Base-by-base conservation (phyloP, 2,888 invertebrate species). In the Pandemis heparana region DNA sequence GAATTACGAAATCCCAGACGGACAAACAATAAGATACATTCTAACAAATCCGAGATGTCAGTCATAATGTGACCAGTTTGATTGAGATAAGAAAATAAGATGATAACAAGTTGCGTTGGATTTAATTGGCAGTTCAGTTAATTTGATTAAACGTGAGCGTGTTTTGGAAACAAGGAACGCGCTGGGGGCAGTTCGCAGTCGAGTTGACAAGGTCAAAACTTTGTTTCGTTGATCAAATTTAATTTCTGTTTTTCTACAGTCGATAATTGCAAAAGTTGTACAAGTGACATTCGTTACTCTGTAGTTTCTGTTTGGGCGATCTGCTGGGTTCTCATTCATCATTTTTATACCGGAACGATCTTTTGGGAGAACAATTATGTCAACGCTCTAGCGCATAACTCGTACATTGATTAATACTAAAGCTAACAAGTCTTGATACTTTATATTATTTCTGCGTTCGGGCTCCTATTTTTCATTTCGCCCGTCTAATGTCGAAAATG, bases 401-500 rank as follows among this genome's bases (percentile, higher is more conserved):
- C 67, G 48, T 61, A 61, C 72, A 56, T 60, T 61, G 69, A 75
- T 77, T 75, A 79, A 79, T 79, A 79, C 75, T 70, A 75, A 48
- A 75, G 75, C 76, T 79, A 77, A 80, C 74, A 70, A 76, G 71
- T 61, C 76, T 70, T 76, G 75, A 81, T 77, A 77, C 77, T 71
- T 77, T 41, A 48, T 62, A 71, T 76, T 73, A 75, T 75, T 74
- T 79, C 81, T 79, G 77, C 78, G 73, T 76, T 77, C 75, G 67
- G 75, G 75, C 78, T 77, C 63, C 74, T 70, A 74, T 74, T 74
- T 65, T 72, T 74, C 73, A 71, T 71, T 72, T 60, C 60, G 39
- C 74, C 51, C 48, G 75, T 82, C 81, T 82, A 80, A 81, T 84
- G 85, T 86, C 85, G 85, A 86, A 85, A 84, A 85, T 83, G 82